phyloP scores from a whole-genome alignment of 2,113 vertebrate genomes.

The Felis catus region F.catus_Fca126_mat1.0 CM031411.1:90462001-90462500 shows the following conservation, averaged over 20 bases:
- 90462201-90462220: background rate
- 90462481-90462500: background rate
- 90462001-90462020: slow-evolving; percentile 71
- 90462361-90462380: background rate
- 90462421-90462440: background rate
- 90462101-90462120: background rate
- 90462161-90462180: slow-evolving; percentile 11
- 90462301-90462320: background rate
- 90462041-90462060: slow-evolving; percentile 78
- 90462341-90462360: background rate
- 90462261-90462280: slow-evolving; percentile 12
- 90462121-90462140: slow-evolving; percentile 55
- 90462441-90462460: background rate
- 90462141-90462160: slow-evolving; percentile 40
- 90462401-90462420: background rate
- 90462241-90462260: background rate
- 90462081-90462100: slow-evolving; percentile 74
- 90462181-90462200: background rate
- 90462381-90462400: background rate
- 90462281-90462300: background rate
- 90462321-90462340: background rate
- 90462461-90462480: background rate
- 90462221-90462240: background rate
- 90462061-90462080: slow-evolving; percentile 72
- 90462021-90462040: slow-evolving; percentile 79